Conservation (phyloP, 1,140 invertebrate species). For the Pissodes strobi region DNA sequence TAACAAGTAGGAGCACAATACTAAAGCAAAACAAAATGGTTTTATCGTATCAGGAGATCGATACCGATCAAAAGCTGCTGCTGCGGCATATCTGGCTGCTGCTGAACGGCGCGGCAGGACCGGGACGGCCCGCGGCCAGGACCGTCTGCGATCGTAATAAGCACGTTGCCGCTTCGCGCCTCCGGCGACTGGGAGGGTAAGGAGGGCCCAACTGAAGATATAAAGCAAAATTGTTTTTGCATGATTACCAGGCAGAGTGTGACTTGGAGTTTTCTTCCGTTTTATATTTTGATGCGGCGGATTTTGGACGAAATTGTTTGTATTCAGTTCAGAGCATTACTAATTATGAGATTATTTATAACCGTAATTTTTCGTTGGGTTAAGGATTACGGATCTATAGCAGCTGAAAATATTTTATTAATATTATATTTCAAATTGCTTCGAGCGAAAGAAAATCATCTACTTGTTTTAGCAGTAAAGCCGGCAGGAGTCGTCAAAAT, state of each 20-base stretch:
- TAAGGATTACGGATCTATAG: too few relatives aligned
- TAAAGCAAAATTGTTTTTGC: slow-evolving; percentile 32
- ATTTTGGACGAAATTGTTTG: too few relatives aligned
- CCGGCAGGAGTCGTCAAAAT: too few relatives aligned
- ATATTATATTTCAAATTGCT: too few relatives aligned
- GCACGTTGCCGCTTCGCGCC: slow-evolving; percentile 28
- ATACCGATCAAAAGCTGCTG: slow-evolving; percentile 37
- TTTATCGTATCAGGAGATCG: slow-evolving; percentile 30
- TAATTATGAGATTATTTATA: too few relatives aligned
- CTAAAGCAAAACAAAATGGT: slow-evolving; percentile 27
- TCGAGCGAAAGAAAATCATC: too few relatives aligned
- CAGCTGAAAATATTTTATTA: too few relatives aligned
- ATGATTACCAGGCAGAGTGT: slow-evolving; percentile 22
- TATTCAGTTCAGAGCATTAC: too few relatives aligned
- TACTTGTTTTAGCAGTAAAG: too few relatives aligned
- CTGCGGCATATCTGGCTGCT: slow-evolving; percentile 20
- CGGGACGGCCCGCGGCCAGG: slow-evolving; percentile 29
- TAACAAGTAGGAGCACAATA: slow-evolving; percentile 20
- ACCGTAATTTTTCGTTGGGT: too few relatives aligned
- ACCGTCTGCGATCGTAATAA: slow-evolving; percentile 36
- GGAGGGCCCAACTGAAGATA: slow-evolving; percentile 14
- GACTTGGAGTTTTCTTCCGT: slow-evolving; percentile 2
- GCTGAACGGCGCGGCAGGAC: slow-evolving; percentile 23
- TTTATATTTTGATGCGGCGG: too few relatives aligned
- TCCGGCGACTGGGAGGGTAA: too few relatives aligned